Evolutionary conservation across 53 echinoderm and acorn worm species (phyloP).

Genomic region (Crossaster papposus): DNA sequence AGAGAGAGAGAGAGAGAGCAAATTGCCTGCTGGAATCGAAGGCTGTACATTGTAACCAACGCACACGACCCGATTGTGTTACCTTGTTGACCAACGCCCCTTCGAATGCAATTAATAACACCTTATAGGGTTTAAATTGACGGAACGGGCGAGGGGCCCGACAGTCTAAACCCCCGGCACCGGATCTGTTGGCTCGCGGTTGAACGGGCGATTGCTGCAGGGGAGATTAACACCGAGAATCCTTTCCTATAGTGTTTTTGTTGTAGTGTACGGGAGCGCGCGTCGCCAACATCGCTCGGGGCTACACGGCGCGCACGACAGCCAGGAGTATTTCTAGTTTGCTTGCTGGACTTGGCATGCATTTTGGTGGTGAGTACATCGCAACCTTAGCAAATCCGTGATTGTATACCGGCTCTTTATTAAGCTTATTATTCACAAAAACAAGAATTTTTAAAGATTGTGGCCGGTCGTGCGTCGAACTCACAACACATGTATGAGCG

Average conservation of each 20-base stretch:
- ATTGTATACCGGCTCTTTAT: not conserved
- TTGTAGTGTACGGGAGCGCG: not conserved
- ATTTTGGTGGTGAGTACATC: conserved; percentile 42
- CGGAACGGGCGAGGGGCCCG: conserved; percentile 18
- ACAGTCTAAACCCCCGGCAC: conserved; percentile 15
- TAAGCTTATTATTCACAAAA: not conserved
- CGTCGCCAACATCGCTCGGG: conserved; percentile 17
- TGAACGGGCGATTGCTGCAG: conserved; percentile 11
- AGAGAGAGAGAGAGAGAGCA: too few species aligned
- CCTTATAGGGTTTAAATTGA: conserved; percentile 57
- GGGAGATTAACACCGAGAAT: conserved; percentile 34
- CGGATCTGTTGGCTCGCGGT: not conserved
- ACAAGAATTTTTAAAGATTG: not conserved
- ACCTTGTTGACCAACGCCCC: conserved; percentile 43
- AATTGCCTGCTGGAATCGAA: not conserved
- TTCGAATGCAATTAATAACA: conserved; percentile 49
- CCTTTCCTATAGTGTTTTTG: not conserved
- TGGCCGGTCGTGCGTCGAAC: not conserved
- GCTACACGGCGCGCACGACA: conserved; percentile 31
- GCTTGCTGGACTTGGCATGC: conserved; percentile 27
- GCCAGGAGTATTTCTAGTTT: conserved; percentile 34
- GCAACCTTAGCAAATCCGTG: not conserved
- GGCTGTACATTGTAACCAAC: conserved; percentile 31
- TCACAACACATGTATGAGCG: not conserved
- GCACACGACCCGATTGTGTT: conserved; percentile 33